Percentiles rank a stretch among this genome's conserved stretches.
These are phyloP conservation scores for Cerastis leucographa DNA, from an alignment of 2,888 invertebrate genomes.

Conservation along the genomic window DNA sequence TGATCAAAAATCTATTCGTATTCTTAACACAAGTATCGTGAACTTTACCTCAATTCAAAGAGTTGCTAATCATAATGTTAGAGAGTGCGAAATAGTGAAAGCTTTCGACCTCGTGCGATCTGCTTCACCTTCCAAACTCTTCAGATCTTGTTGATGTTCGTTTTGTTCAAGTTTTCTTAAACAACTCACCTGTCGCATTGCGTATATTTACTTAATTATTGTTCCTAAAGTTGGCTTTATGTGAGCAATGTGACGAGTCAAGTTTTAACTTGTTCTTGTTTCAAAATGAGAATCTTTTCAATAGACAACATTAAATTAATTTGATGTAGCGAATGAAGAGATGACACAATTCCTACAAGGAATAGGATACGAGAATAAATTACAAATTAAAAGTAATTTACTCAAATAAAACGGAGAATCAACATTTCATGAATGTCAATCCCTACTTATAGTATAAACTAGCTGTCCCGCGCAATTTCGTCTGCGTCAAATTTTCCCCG, in stretches of 20 bases:
- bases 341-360: not conserved
- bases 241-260: not conserved
- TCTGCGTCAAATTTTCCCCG: too few relatives aligned
- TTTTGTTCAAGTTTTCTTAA: conserved; percentile 23
- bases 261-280: conserved; percentile 6
- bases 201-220: conserved; percentile 40
- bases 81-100: conserved; percentile 18
- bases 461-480: too few relatives aligned
- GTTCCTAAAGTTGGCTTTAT: conserved; percentile 24
- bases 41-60: conserved; percentile 11
- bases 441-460: too few relatives aligned
- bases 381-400: not conserved
- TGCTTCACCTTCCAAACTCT: conserved; percentile 10
- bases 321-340: not conserved
- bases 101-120: conserved; percentile 3
- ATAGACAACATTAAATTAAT: not conserved
- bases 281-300: not conserved
- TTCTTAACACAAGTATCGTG: not conserved
- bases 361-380: not conserved
- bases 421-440: not conserved
- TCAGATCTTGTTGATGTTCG: conserved; percentile 13
- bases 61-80: conserved; percentile 35
- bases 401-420: not conserved
- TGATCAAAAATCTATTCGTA: not conserved
- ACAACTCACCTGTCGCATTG: conserved; percentile 39